Conservation (phyloP, 2,888 invertebrate species). For the Melanchra persicariae region DNA sequence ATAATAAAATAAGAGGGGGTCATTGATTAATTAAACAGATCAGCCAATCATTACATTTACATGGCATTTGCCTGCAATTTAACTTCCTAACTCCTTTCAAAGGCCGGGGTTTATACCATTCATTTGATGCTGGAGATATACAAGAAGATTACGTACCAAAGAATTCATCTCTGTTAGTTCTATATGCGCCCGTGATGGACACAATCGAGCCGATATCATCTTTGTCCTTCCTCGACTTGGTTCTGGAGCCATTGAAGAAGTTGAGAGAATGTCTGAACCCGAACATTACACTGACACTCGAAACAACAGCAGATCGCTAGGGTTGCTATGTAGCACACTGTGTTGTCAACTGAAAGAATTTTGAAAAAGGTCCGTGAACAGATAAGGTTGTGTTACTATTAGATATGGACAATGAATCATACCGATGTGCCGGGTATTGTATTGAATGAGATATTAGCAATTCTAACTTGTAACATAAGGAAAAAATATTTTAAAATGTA, state of each 20-base stretch:
- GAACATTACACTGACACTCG: constrained; percentile 72
- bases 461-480: background rate
- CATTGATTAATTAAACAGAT: background rate
- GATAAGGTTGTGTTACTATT: constrained; percentile 14
- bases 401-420: constrained; percentile 46
- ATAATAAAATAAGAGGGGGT: background rate
- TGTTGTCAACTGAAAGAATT: constrained; percentile 66
- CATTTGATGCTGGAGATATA: too few relatives aligned
- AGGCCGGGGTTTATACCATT: background rate
- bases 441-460: background rate
- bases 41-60: background rate
- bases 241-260: constrained; percentile 67
- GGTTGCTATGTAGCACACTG: constrained; percentile 66
- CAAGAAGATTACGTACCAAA: constrained; percentile 73
- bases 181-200: constrained; percentile 81
- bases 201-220: constrained; percentile 69
- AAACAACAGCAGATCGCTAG: constrained; percentile 66
- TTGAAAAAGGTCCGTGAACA: constrained; percentile 1
- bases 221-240: constrained; percentile 62
- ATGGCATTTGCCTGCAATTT: background rate
- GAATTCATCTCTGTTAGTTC: constrained; percentile 79
- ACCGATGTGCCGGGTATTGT: background rate
- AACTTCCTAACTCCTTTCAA: background rate
- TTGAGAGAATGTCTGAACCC: constrained; percentile 82
- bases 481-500: background rate